These are phyloP conservation scores for Archegozetes longisetosus DNA, from an alignment of 1,140 invertebrate genomes.

Conservation along the genomic window DNA sequence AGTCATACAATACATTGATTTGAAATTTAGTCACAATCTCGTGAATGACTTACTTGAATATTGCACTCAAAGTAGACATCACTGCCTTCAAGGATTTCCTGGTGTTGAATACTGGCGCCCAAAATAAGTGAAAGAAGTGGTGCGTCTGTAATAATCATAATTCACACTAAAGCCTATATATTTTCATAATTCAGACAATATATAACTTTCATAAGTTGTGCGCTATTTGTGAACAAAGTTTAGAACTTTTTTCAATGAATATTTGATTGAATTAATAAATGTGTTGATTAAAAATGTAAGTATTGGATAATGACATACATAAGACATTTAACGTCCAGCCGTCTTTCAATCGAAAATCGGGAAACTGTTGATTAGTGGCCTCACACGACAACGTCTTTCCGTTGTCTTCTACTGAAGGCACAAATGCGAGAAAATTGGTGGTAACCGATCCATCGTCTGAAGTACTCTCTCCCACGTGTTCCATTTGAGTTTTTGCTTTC, in stretches of 20 bases:
- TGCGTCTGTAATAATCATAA: conserved; percentile 17
- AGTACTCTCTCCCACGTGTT: neutral
- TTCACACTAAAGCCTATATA: neutral
- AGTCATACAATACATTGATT: conserved; percentile 1
- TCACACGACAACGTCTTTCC: conserved; percentile 65
- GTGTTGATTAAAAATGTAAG: too few relatives aligned
- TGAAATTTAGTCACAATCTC: neutral
- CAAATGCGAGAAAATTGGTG: conserved; percentile 21
- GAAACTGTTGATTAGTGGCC: conserved; percentile 50
- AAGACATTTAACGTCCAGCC: conserved; percentile 67
- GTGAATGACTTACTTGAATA: conserved; percentile 29
- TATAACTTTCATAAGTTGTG: too few relatives aligned
- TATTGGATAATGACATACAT: conserved; percentile 43
- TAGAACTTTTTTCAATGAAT: too few relatives aligned
- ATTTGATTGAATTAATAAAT: too few relatives aligned
- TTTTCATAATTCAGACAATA: too few relatives aligned
- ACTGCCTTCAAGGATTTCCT: conserved; percentile 55
- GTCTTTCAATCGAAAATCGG: conserved; percentile 48
- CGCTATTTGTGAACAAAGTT: too few relatives aligned
- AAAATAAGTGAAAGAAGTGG: conserved; percentile 21
- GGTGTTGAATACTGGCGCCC: conserved; percentile 43
- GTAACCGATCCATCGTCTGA: conserved; percentile 20
- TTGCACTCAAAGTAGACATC: conserved; percentile 82
- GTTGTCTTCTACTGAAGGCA: conserved; percentile 56
- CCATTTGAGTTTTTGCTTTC: conserved; percentile 27